These are phyloP conservation scores for Drosophila rubida DNA, from an alignment of 2,888 invertebrate genomes.

Conservation along the genomic window DNA sequence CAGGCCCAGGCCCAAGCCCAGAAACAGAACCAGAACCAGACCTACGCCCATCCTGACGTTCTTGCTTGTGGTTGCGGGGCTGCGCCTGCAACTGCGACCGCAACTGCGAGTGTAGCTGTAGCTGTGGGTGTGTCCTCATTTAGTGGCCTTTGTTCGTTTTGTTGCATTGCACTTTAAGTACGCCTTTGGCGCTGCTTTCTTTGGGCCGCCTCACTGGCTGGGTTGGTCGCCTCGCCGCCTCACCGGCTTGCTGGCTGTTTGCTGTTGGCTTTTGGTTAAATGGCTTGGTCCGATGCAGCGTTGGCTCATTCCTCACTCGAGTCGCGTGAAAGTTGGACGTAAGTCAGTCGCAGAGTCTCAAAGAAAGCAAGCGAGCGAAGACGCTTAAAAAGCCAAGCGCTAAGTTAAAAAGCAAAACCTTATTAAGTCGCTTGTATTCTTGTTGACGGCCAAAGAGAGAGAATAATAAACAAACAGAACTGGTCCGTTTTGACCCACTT, in stretches of 20 bases:
- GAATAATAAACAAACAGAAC: slow-evolving; percentile 52
- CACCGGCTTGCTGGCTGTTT: slow-evolving; percentile 37
- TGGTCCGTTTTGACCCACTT: slow-evolving; percentile 63
- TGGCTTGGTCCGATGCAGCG: slow-evolving; percentile 73
- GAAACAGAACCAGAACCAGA: slow-evolving; percentile 7
- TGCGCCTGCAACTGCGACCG: not conserved
- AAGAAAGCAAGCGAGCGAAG: slow-evolving; percentile 49
- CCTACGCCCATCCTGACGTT: slow-evolving; percentile 18
- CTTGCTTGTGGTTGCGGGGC: slow-evolving; percentile 25
- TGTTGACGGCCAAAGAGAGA: slow-evolving; percentile 23
- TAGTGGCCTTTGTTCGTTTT: slow-evolving; percentile 54
- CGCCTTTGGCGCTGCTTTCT: slow-evolving; percentile 57
- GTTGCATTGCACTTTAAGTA: slow-evolving; percentile 58
- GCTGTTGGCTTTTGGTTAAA: slow-evolving; percentile 74
- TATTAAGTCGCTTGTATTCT: slow-evolving; percentile 41
- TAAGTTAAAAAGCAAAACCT: slow-evolving; percentile 29
- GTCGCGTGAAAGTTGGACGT: slow-evolving; percentile 84
- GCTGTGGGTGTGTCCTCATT: slow-evolving; percentile 60
- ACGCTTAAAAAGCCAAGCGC: slow-evolving; percentile 8
- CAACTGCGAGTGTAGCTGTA: slow-evolving; percentile 15
- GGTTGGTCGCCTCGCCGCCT: slow-evolving; percentile 1
- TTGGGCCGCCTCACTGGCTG: slow-evolving; percentile 42
- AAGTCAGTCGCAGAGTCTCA: slow-evolving; percentile 41
- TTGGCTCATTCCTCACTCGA: slow-evolving; percentile 84
- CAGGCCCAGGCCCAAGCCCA: slow-evolving; percentile 4